A percentile compares a stretch with the other conserved stretches of the same genome.
Evolutionary conservation across 37 sponge, comb jelly and placozoan species (phyloP).

Genomic region (Mnemiopsis leidyi): DNA sequence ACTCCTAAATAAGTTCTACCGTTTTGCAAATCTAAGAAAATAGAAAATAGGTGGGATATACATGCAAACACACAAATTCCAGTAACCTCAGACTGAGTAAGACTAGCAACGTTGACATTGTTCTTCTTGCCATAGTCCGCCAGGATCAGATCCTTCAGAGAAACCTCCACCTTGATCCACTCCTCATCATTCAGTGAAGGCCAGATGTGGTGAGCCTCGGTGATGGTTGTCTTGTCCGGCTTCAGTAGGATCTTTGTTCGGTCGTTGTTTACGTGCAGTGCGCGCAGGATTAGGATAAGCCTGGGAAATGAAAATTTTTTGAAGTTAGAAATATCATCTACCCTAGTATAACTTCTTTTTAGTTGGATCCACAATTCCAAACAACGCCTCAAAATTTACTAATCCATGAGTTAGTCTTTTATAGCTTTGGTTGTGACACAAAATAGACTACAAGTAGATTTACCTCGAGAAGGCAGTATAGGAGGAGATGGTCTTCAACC

Average conservation of each 20-base stretch:
- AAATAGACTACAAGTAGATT: no score
- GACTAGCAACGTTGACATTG: constrained; percentile 97
- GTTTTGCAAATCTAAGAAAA: no score
- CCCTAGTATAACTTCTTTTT: no score
- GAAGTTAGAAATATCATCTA: no score
- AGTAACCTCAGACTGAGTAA: constrained; percentile 88
- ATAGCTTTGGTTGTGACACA: no score
- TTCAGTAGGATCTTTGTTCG: constrained; percentile 96
- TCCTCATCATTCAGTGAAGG: constrained; percentile 93
- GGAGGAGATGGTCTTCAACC: constrained; percentile 99
- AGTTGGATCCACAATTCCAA: no score
- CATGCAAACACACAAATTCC: no score
- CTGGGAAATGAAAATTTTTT: no score
- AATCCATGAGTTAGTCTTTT: no score
- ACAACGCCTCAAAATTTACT: no score
- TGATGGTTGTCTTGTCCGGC: constrained; percentile 98
- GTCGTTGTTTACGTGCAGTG: constrained; percentile 97
- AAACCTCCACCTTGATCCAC: constrained; percentile 96
- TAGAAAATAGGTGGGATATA: no score
- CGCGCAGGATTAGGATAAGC: constrained; percentile 96
- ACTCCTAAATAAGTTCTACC: no score
- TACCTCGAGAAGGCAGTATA: constrained; percentile 81
- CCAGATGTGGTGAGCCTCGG: constrained; percentile 99
- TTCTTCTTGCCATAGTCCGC: constrained; percentile 99
- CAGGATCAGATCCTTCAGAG: constrained; percentile 95